Evolutionary conservation across 1,140 invertebrate genomes (phyloP), one percentile per base, ranked within the genome.

Genomic region (Cyrtorhinus lividipennis): DNA sequence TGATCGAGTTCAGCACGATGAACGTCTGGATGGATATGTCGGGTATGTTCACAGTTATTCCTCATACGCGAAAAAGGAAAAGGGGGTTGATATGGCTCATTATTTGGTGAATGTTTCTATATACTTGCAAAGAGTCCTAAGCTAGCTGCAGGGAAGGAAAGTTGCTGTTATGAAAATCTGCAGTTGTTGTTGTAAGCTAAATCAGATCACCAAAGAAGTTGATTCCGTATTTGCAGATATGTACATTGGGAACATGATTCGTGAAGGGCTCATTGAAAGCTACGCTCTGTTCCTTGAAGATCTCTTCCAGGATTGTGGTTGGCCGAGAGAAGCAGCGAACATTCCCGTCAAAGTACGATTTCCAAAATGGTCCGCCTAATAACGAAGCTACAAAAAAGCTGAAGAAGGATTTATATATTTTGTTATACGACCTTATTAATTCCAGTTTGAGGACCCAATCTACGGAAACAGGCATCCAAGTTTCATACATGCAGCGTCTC

Each of bases 401-500:
- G n/a, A n/a, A n/a, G n/a, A n/a, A n/a, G n/a, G n/a, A n/a, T n/a
- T n/a, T n/a, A n/a, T n/a, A n/a, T n/a, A n/a, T n/a, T n/a, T n/a
- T n/a, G n/a, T n/a, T n/a, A n/a, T n/a, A n/a, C n/a, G n/a, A n/a
- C n/a, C 30, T 38, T 38, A 38, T 8, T 38, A 38, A 38, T 69
- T 68, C 10, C 62, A 71, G 69, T 65, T 68, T 46, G 63, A 67
- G 46, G 64, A 67, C n/a, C 90, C 91, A 8, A 84, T 97, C 66
- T 96, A 95, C 74, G 93, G 92, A 59, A 82, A 83, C 25, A 83
- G 81, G 69, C 80, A 88, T 68, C 89, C 91, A 20, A 90, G 86
- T 62, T 95, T 95, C 72, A 93, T 90, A 1, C 89, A 95, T 73
- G 96, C 95, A 73, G 93, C 95, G 65, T 92, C 92, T 22, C 92